Evolutionary conservation across 1,140 invertebrate genomes (phyloP).

Genomic region (Drosophila ficusphila): DNA sequence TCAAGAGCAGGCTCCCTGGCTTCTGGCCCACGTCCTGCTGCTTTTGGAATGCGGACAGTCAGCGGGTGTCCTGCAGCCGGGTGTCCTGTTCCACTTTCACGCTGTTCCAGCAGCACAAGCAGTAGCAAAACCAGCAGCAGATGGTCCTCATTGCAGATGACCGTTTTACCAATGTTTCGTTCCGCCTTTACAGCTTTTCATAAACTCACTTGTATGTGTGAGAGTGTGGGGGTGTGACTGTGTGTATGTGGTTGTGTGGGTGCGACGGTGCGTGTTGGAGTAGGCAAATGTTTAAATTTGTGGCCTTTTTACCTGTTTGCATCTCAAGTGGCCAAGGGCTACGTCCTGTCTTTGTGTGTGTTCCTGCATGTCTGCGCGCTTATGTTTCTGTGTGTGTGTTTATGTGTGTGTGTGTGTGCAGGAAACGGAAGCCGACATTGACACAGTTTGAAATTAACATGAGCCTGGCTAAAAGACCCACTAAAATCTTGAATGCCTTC

Average conservation of each 20-base stretch:
- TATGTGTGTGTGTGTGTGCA: conserved; percentile 7
- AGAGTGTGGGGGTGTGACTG: conserved; percentile 1
- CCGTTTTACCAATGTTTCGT: conserved; percentile 79
- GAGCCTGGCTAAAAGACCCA: conserved; percentile 42
- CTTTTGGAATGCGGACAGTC: conserved; percentile 4
- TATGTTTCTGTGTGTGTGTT: background rate
- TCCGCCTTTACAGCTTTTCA: conserved; percentile 12
- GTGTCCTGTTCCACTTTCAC: conserved; percentile 33
- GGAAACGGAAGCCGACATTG: conserved; percentile 80
- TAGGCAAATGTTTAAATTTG: conserved; percentile 80
- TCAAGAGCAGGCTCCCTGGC: conserved; percentile 17
- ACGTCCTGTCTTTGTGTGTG: background rate
- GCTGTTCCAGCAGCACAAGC: conserved; percentile 53
- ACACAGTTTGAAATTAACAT: conserved; percentile 78
- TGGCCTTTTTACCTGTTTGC: conserved; percentile 78
- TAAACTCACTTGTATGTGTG: too few relatives aligned
- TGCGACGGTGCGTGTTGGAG: conserved; percentile 73
- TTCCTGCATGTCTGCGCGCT: too few relatives aligned
- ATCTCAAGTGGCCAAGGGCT: conserved; percentile 72
- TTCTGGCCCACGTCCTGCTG: conserved; percentile 10
- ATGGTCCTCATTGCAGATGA: conserved; percentile 74
- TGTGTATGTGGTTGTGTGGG: conserved; percentile 17
- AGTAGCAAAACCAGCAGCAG: conserved; percentile 11
- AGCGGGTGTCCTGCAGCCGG: conserved; percentile 43
- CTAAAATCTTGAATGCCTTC: conserved; percentile 63